Evolutionary conservation across 2,797 vertebrate genomes (phyloP).

Genomic region (Chelonia mydas): DNA sequence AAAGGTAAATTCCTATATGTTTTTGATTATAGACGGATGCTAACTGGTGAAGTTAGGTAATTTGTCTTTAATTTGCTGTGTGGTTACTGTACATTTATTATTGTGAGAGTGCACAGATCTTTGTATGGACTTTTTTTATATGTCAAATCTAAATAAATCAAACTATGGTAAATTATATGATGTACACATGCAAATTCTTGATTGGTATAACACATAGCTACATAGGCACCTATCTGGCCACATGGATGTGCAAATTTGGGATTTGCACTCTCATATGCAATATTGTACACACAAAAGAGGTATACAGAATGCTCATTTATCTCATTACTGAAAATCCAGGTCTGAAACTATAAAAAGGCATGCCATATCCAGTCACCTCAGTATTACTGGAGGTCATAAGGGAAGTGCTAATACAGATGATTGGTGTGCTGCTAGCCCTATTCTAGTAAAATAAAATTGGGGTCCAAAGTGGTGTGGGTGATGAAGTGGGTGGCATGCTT

Average conservation of each 20-base stretch:
- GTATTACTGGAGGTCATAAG: background rate
- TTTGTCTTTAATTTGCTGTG: background rate
- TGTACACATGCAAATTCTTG: background rate
- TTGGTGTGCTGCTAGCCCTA: background rate
- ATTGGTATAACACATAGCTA: background rate
- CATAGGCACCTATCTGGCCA: background rate
- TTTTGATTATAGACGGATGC: background rate
- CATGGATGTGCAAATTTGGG: background rate
- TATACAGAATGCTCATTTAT: background rate
- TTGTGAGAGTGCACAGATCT: background rate
- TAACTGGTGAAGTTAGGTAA: background rate
- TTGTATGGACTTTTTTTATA: background rate
- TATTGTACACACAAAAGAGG: background rate
- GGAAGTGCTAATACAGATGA: background rate
- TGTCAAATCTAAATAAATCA: background rate
- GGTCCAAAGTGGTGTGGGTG: background rate
- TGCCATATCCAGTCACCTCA: background rate
- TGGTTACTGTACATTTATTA: background rate
- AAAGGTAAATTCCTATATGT: background rate
- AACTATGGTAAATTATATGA: background rate
- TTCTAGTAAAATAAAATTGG: background rate
- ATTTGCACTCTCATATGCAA: background rate
- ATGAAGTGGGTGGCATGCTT: background rate
- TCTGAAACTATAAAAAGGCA: background rate
- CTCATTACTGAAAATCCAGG: background rate